Evolutionary conservation across 92 coral and sea anemone genomes (phyloP), one percentile per base, ranked within the genome.

Genomic region (Umimayanthus kanabou): DNA sequence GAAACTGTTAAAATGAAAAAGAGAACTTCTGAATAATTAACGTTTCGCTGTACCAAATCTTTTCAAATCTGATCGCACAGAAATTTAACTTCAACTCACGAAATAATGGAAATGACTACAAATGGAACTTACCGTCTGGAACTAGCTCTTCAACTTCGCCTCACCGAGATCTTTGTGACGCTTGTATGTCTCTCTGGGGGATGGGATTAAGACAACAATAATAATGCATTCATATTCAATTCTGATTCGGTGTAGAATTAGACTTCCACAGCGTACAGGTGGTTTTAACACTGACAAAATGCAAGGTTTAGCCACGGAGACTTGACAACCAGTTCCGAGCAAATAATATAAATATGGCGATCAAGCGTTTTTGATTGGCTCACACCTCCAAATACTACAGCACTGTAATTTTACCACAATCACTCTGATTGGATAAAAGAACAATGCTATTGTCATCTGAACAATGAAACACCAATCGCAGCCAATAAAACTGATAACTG

Each of bases 151-250:
- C 94, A 89, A 84, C 90, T 85, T 88, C 88, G 93, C 88, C 97
- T 93, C 89, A 87, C 86, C 82, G 89, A 90, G 94, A 86, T 89
- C 95, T 85, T 72, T 88, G 77, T 93, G 95, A 89, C 91, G 92
- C 94, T 90, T 80, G 90, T 94, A 81, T 88, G 92, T 92, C 93
- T 90, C 90, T 94, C 88, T 89, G 93, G 93, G 91, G 96, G 91
- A 85, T 79, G 90, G 93, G 82, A 93, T 93, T 90, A 91, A 91
- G 90, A 91, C 92, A 92, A 94, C 93, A 91, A 91, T 93, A 94
- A 94, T 89, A 94, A 92, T 88, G 90, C 91, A 90, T 92, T 96
- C 98, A 96, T 96, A 95, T 95, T 95, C 93, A 93, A 96, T 93
- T 95, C 99, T 95, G 94, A 96, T 91, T 93, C 91, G 94, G 97